Conservation (phyloP, 2,797 vertebrate species). For the Apogon talboti region DNA sequence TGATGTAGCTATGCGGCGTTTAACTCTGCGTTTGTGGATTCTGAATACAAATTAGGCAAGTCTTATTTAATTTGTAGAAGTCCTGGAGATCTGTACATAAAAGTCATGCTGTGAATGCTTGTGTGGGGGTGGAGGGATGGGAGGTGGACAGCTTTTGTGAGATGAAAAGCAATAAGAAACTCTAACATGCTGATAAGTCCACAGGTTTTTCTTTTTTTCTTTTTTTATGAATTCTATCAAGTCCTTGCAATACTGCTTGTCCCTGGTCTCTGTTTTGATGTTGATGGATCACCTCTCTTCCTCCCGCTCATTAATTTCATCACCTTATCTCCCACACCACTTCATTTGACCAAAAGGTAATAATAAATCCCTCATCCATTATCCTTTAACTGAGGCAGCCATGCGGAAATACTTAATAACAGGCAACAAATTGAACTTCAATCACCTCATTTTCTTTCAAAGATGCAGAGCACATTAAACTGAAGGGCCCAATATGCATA, state of each 20-base stretch:
- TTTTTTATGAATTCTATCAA: conserved; percentile 79
- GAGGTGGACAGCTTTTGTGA: conserved; percentile 31
- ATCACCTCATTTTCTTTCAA: conserved; percentile 94
- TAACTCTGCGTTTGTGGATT: conserved; percentile 3
- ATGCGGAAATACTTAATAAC: conserved; percentile 99
- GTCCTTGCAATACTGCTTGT: conserved; percentile 81
- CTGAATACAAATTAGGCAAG: neutral
- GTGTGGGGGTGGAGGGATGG: neutral
- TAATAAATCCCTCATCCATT: conserved; percentile 99
- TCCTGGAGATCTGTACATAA: neutral
- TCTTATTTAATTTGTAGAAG: conserved; percentile 1
- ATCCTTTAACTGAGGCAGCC: conserved; percentile 97
- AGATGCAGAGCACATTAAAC: conserved; percentile 87
- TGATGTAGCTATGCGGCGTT: conserved; percentile 2
- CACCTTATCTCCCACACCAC: conserved; percentile 99
- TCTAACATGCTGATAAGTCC: conserved; percentile 64
- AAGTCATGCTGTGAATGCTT: conserved; percentile 12
- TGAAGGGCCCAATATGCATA: conserved; percentile 48
- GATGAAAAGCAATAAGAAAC: conserved; percentile 62
- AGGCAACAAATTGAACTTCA: conserved; percentile 99
- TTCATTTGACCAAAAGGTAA: conserved; percentile 99
- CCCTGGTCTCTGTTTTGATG: conserved; percentile 83
- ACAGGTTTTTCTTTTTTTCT: conserved; percentile 52
- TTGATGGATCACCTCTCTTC: conserved; percentile 97
- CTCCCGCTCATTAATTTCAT: conserved; percentile 99